Percentiles rank a stretch among this genome's conserved stretches.
Conservation (phyloP, 2,888 invertebrate species). For the Homarus gammarus region DNA sequence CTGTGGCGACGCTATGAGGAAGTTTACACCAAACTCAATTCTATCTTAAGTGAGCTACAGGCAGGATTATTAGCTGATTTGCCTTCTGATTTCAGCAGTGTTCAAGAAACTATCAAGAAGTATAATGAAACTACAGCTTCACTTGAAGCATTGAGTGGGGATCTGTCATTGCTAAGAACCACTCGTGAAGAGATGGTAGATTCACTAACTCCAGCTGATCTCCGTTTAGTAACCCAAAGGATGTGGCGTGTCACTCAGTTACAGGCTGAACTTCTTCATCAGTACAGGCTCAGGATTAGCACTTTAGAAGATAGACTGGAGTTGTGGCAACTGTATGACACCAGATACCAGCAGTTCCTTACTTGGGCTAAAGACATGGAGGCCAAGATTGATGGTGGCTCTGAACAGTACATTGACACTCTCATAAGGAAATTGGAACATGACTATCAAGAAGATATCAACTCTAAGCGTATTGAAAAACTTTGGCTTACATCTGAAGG, state of each 20-base stretch:
- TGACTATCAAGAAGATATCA: slow-evolving; percentile 75
- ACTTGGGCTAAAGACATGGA: slow-evolving; percentile 73
- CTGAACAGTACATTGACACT: slow-evolving; percentile 74
- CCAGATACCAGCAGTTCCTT: slow-evolving; percentile 70
- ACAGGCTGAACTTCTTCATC: slow-evolving; percentile 72
- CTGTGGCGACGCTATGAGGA: slow-evolving; percentile 73
- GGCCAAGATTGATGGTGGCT: slow-evolving; percentile 68
- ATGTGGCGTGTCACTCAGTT: slow-evolving; percentile 73
- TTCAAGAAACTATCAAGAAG: slow-evolving; percentile 67
- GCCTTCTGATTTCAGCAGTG: slow-evolving; percentile 69
- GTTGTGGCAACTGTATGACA: slow-evolving; percentile 74
- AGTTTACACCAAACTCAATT: slow-evolving; percentile 56
- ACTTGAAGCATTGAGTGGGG: slow-evolving; percentile 65
- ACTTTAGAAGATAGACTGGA: slow-evolving; percentile 73
- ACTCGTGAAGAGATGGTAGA: slow-evolving; percentile 74
- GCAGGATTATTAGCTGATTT: slow-evolving; percentile 50
- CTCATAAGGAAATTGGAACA: slow-evolving; percentile 75
- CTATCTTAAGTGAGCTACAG: slow-evolving; percentile 64
- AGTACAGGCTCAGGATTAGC: slow-evolving; percentile 68
- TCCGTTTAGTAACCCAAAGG: slow-evolving; percentile 67
- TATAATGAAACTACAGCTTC: slow-evolving; percentile 57
- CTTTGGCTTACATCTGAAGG: slow-evolving; percentile 74
- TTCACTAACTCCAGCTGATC: slow-evolving; percentile 69
- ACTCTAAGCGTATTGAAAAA: slow-evolving; percentile 72
- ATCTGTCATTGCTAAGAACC: slow-evolving; percentile 56